Evolutionary conservation across 2,797 vertebrate species (phyloP).

Genomic region (Morus bassanus): DNA sequence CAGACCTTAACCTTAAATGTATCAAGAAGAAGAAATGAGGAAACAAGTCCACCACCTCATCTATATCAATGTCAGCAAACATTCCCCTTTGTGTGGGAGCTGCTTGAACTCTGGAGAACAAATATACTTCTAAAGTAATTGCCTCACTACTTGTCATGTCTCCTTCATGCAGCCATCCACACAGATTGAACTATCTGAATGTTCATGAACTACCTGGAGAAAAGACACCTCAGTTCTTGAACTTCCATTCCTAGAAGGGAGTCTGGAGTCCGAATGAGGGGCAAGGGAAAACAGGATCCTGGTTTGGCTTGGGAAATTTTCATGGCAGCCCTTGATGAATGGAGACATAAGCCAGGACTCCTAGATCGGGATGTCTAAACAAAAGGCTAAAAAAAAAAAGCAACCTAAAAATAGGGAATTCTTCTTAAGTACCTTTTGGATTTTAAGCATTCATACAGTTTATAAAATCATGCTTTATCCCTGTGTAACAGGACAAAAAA

Average conservation of each 20-base stretch:
- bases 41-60: neutral
- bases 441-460: neutral
- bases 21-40: neutral
- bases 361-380: neutral
- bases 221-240: neutral
- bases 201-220: neutral
- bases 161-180: neutral
- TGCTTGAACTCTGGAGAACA: neutral
- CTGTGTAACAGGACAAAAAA: neutral
- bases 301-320: neutral
- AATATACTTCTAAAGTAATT: neutral
- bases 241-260: neutral
- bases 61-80: neutral
- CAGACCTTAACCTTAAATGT: neutral
- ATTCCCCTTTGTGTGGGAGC: neutral
- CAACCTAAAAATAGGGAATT: neutral
- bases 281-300: neutral
- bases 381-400: neutral
- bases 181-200: neutral
- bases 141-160: neutral
- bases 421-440: neutral
- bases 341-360: neutral
- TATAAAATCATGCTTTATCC: neutral
- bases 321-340: neutral
- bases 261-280: neutral